Conservation (phyloP, 2,888 invertebrate species). For the Philaethria dido region DNA sequence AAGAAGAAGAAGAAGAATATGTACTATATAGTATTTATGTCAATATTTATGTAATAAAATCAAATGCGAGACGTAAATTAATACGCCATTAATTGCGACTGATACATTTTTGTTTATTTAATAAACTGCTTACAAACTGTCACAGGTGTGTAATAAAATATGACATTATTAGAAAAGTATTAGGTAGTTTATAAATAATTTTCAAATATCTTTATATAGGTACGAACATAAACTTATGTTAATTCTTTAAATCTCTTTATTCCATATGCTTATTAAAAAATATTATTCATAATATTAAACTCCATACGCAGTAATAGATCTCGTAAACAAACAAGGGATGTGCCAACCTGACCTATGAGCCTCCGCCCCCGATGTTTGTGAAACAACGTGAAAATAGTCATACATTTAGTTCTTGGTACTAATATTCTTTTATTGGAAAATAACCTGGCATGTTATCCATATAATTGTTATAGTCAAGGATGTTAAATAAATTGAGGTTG, state of each 20-base stretch:
- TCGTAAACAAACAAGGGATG: constrained; percentile 46
- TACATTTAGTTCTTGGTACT: not conserved
- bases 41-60: no score
- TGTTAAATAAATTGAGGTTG: constrained; percentile 19
- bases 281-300: not conserved
- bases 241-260: not conserved
- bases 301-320: constrained; percentile 3
- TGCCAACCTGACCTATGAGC: constrained; percentile 68
- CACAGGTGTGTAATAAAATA: no score
- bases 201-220: no score
- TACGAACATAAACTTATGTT: no score
- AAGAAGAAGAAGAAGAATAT: no score
- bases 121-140: no score
- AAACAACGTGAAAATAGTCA: constrained; percentile 26
- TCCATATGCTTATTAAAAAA: not conserved
- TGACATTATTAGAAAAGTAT: no score
- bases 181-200: no score
- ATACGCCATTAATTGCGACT: no score
- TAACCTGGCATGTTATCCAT: not conserved
- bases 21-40: no score
- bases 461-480: not conserved
- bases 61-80: no score
- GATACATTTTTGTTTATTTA: no score
- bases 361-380: constrained; percentile 50
- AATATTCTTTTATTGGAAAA: not conserved